phyloP scores from a whole-genome alignment of 2,888 invertebrate species.

The Malthinus seriepunctatus region DNA sequence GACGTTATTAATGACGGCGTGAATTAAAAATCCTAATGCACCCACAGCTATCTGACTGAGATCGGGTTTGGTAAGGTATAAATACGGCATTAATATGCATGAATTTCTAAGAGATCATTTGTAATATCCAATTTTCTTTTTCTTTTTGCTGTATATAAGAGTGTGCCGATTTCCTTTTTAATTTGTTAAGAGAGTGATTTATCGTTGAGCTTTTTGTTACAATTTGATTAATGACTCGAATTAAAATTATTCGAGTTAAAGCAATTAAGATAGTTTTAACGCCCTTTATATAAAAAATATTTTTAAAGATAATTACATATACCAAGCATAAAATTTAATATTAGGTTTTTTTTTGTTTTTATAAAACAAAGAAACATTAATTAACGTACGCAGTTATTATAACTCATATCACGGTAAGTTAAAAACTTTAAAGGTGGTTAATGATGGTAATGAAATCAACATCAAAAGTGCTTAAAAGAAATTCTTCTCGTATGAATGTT shows the following conservation, averaged over 20 bases:
- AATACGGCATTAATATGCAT: constrained; percentile 42
- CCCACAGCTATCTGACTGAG: constrained; percentile 31
- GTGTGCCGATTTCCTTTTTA: constrained; percentile 29
- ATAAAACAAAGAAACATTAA: background rate
- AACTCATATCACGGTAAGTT: too few relatives aligned
- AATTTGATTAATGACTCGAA: constrained; percentile 17
- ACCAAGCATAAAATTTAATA: background rate
- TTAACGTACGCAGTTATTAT: too few relatives aligned
- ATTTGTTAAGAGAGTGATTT: constrained; percentile 27
- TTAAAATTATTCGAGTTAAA: constrained; percentile 10
- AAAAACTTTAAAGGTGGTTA: too few relatives aligned
- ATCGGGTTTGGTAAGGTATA: constrained; percentile 28
- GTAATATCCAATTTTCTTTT: constrained; percentile 35
- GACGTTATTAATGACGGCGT: constrained; percentile 37
- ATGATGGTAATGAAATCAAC: too few relatives aligned
- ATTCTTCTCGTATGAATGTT: too few relatives aligned
- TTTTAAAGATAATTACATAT: background rate
- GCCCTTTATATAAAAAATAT: constrained; percentile 4
- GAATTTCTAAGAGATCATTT: constrained; percentile 41
- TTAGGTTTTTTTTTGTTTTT: background rate
- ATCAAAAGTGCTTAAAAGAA: too few relatives aligned
- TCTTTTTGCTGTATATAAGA: constrained; percentile 16
- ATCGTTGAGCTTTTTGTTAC: constrained; percentile 13
- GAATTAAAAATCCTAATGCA: constrained; percentile 39
- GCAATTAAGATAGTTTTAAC: constrained; percentile 4